Base-by-base conservation (phyloP, 2,888 invertebrate species). In the Agrilus biguttatus region DNA sequence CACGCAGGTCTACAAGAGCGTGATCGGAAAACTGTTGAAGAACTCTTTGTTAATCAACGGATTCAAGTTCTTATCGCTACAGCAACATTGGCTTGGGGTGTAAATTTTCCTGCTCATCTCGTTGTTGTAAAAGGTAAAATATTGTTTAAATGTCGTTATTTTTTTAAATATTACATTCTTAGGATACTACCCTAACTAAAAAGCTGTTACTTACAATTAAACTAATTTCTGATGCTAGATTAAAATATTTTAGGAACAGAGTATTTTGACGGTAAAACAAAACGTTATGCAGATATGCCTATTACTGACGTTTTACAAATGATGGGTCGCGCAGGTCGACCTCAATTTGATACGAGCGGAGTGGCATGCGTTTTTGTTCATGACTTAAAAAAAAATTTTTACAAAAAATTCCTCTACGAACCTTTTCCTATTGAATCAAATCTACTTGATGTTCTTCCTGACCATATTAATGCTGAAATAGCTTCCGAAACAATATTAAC, bases 391-490 rank as follows among this genome's bases (percentile, higher is more conserved):
- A 98, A 99, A 67, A 89, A 89, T 62, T 99, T 97, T 71, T 99
- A 99, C 70, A 95, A 95, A 63, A 95, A 95, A 63, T 99, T 98
- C 70, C 70, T 99, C 0, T 97, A 98, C 66, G 96, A 98, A 63
- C 98, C 98, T 0, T 98, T 99, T 69, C 98, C 98, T 0, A 97
- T 99, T 0, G 98, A 98, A 65, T 97, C 97, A 1, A 93, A 88
- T 60, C 66, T 99, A 36, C 69, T 96, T 6, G 78, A 80, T 43
- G 96, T 93, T 0, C 62, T 99, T 42, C 83, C 96, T 0, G 97
- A 99, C 67, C 98, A 98, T 66, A 73, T 97, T 50, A 98, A 98
- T 67, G 98, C 98, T 0, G 98, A 98, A 67, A 78, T 88, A 49
- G 91, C 95, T 0, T 90, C 96, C 19, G 95, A 93, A 42, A 96